Percentiles rank a stretch among this genome's conserved stretches.
These are phyloP conservation scores for Sphyrna mokarran DNA, from an alignment of 2,113 vertebrate genomes.

Conservation along the genomic window DNA sequence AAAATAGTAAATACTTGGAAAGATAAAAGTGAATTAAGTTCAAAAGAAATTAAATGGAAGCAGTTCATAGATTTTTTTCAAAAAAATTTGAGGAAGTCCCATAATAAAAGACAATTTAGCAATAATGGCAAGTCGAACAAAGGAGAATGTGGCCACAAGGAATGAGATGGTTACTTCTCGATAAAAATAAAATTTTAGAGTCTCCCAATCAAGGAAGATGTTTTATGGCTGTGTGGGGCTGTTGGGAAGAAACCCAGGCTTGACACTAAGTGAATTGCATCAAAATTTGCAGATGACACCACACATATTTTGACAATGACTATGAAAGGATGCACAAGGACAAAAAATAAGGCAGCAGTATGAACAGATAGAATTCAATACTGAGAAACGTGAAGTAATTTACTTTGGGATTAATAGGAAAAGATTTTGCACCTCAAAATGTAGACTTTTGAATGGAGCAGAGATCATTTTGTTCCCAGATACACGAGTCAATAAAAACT, in stretches of 20 bases:
- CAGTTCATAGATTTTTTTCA: background rate
- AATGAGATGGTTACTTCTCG: background rate
- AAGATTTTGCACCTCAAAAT: background rate
- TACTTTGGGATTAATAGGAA: background rate
- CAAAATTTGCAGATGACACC: background rate
- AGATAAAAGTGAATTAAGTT: background rate
- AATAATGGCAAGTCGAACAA: background rate
- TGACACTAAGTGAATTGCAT: background rate
- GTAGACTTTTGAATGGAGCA: background rate
- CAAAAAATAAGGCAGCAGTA: background rate
- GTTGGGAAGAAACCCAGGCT: background rate
- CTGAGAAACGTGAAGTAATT: background rate
- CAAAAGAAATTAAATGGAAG: background rate
- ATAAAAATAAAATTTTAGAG: background rate
- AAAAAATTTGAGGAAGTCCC: background rate
- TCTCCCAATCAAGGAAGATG: background rate
- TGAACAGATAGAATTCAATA: background rate
- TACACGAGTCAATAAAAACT: background rate
- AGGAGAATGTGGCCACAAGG: background rate
- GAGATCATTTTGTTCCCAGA: background rate
- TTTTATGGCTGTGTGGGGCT: background rate
- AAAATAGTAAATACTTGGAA: background rate
- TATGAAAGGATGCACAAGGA: background rate
- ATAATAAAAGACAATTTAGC: background rate
- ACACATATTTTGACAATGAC: background rate